phyloP scores from a whole-genome alignment of 2,888 invertebrate genomes.

The Drosophila demipolita region DNA sequence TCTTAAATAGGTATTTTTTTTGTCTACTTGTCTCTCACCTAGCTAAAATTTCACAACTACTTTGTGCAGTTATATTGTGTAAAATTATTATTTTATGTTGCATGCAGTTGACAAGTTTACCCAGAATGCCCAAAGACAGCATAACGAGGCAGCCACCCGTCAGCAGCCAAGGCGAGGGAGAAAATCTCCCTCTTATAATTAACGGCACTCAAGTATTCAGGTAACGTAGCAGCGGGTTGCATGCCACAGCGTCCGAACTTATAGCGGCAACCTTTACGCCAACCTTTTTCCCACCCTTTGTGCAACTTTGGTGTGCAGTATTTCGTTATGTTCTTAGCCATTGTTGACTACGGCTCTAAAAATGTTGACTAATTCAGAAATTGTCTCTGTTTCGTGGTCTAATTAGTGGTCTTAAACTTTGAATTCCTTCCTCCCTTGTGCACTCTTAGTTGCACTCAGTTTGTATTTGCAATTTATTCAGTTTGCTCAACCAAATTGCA shows the following conservation, averaged over 20 bases:
- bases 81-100: neutral
- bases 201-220: constrained; percentile 41
- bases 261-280: neutral
- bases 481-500: constrained; percentile 42
- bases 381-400: constrained; percentile 27
- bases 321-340: constrained; percentile 1
- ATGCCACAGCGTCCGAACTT: constrained; percentile 21
- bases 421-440: neutral
- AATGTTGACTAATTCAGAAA: constrained; percentile 13
- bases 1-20: neutral
- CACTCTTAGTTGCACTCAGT: constrained; percentile 24
- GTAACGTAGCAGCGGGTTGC: constrained; percentile 19
- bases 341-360: constrained; percentile 1
- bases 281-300: neutral
- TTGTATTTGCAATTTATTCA: constrained; percentile 67
- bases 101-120: constrained; percentile 7
- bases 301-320: constrained; percentile 11
- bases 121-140: neutral
- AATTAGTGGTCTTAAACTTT: constrained; percentile 45
- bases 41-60: neutral
- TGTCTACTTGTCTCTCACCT: neutral
- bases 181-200: constrained; percentile 21
- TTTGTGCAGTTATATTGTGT: neutral
- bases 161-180: neutral
- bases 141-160: neutral